phyloP scores from a whole-genome alignment of 2,888 invertebrate species.

The Macrophya alboannulata region DNA sequence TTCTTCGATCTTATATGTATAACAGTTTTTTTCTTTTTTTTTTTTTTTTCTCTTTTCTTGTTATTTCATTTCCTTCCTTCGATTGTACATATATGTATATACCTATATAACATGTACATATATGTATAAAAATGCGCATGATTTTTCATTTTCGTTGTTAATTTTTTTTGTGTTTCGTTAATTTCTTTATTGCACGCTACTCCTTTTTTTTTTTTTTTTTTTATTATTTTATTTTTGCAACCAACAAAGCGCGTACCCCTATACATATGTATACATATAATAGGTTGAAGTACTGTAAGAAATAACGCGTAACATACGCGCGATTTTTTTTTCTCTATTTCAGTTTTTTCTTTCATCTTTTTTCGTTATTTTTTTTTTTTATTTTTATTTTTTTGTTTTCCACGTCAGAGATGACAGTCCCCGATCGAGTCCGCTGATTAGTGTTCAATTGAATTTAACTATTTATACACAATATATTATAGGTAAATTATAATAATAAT shows the following conservation, averaged over 20 bases:
- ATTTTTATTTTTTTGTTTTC: neutral
- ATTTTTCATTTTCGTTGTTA: neutral
- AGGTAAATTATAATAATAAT: constrained; percentile 78
- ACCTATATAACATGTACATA: neutral
- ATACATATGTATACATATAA: neutral
- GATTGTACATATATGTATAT: neutral
- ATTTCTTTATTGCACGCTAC: constrained; percentile 20
- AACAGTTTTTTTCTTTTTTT: neutral
- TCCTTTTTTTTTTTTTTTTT: constrained; percentile 19
- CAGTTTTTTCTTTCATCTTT: neutral
- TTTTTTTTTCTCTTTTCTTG: neutral
- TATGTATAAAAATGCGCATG: neutral
- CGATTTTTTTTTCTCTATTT: neutral
- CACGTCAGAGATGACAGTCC: constrained; percentile 41
- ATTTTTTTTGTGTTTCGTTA: neutral
- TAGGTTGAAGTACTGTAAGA: neutral
- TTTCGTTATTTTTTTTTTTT: neutral
- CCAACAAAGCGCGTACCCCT: constrained; percentile 1
- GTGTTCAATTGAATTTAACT: constrained; percentile 78
- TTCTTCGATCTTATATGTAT: constrained; percentile 23
- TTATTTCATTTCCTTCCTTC: constrained; percentile 4
- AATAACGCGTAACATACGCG: neutral
- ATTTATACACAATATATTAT: constrained; percentile 80
- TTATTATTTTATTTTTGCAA: neutral
- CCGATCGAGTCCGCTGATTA: constrained; percentile 56